phyloP scores from a whole-genome alignment of 2,888 invertebrate genomes.

The Nematopogon swammerdamellus region DNA sequence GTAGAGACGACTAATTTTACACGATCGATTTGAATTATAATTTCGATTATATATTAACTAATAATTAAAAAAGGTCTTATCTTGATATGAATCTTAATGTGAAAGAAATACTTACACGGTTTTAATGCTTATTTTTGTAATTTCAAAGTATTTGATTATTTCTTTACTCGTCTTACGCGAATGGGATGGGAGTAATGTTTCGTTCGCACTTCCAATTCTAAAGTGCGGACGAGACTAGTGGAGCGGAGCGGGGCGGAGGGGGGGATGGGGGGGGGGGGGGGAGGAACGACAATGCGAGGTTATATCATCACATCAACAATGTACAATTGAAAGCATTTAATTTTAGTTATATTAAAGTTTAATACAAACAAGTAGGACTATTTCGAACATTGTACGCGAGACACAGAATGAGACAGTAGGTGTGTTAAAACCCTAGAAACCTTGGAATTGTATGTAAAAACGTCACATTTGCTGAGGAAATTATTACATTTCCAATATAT shows the following conservation, averaged over 20 bases:
- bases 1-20: not conserved
- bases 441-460: not conserved
- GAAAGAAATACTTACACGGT: not conserved
- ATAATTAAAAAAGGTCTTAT: not conserved
- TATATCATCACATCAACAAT: slow-evolving; percentile 26
- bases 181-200: too few relatives aligned
- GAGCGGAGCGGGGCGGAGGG: too few relatives aligned
- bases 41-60: not conserved
- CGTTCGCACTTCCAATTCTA: too few relatives aligned
- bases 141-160: not conserved
- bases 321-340: slow-evolving; percentile 56
- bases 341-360: slow-evolving; percentile 51
- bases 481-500: not conserved
- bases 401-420: not conserved
- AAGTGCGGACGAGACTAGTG: too few relatives aligned
- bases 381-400: not conserved
- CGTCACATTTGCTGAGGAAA: not conserved
- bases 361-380: not conserved
- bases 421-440: too few relatives aligned
- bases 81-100: not conserved
- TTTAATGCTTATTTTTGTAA: not conserved
- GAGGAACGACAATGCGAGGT: not conserved
- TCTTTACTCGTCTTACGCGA: too few relatives aligned
- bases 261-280: too few relatives aligned
- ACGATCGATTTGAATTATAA: not conserved